Base-by-base conservation (phyloP, 2,797 vertebrate species). In the Ibycter americanus region DNA sequence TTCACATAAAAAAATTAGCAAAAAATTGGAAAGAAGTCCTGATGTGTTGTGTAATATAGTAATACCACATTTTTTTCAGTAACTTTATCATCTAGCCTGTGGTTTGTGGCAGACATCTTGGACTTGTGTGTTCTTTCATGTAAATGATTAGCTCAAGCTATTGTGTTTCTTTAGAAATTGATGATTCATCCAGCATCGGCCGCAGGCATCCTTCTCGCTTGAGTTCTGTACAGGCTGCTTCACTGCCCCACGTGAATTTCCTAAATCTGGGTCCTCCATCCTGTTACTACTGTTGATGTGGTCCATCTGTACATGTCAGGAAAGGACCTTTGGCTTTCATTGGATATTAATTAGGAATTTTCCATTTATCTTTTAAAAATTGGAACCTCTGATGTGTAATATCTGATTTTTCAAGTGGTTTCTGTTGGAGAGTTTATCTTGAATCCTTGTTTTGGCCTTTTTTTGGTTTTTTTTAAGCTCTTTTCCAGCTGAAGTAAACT, bases 131-230 rank as follows among this genome's bases (percentile, higher is more conserved):
- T 80, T 83, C 38, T 52, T 5, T 80, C 20, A 47, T 46, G 19
- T 20, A 42, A 81, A 77, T 36, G 47, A 56, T 79, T 80, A 81
- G 21, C 63, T 76, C 29, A 44, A 46, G 55, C 63, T 77, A 34
- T 34, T 62, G 56, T 91, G 20, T 76, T 86, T 80, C 63, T 90
- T 90, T 63, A 58, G 58, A 90, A 90, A 66, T 9, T 34, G 70
- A 47, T 94, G 76, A 93, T 59, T 95, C 67, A 71, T 67, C 55
- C 10, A 10, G 51, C 20, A 46, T 27, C 5, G 4, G 31, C 74
- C 49, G 22, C 47, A 67, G 51, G 22, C 14, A 42, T 56, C 42
- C 38, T 68, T 62, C 34, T 95, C 4, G 1, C 17, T 76, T 51
- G 36, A 19, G 31, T 70, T 56, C 58, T 73, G 9, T 15, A 27